Percentiles rank a stretch among this genome's conserved stretches.
These are phyloP conservation scores for Anadara kagoshimensis DNA, from an alignment of 1,140 invertebrate genomes.

Conservation along the genomic window DNA sequence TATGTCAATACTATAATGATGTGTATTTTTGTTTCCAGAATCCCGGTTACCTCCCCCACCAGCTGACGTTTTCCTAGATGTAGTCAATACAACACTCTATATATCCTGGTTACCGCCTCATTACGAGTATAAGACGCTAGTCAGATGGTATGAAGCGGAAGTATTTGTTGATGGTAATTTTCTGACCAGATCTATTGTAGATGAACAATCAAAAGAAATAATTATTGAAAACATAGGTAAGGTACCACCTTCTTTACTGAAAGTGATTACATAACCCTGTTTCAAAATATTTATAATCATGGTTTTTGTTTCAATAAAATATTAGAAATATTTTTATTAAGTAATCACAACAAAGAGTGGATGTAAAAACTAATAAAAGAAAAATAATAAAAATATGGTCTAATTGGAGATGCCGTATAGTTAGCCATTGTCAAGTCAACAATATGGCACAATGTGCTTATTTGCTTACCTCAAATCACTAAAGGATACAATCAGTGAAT, in stretches of 20 bases:
- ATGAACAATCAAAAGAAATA: background rate
- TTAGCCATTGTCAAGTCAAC: no score
- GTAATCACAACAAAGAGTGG: no score
- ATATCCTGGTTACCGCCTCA: constrained; percentile 27
- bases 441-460: no score
- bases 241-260: background rate
- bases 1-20: no score
- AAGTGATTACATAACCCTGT: background rate
- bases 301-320: no score
- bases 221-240: background rate
- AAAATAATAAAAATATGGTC: no score
- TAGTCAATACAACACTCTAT: constrained; percentile 1
- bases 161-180: constrained; percentile 3
- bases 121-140: constrained; percentile 15
- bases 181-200: constrained; percentile 17
- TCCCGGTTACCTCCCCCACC: constrained; percentile 9
- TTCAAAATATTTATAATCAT: no score
- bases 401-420: no score
- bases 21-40: constrained; percentile 1
- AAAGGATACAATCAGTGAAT: no score
- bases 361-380: no score
- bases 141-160: constrained; percentile 23
- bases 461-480: no score
- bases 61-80: constrained; percentile 16
- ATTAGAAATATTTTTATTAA: no score